A percentile compares a stretch with the other conserved stretches of the same genome.
Evolutionary conservation across 2,888 invertebrate species (phyloP).

Genomic region (Clunio marinus): DNA sequence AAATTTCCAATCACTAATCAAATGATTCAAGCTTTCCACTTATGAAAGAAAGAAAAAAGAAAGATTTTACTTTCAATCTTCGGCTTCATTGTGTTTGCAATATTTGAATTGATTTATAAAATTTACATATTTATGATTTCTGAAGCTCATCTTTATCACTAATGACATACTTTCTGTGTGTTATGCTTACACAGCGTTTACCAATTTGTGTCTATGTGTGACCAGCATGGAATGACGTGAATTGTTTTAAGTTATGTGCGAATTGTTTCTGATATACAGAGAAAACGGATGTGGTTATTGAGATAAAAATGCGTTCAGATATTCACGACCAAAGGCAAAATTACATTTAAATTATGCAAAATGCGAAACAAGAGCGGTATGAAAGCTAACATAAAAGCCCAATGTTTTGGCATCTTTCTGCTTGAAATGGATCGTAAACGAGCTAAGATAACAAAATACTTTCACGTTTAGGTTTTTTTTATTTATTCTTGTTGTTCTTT

Average conservation of each 20-base stretch:
- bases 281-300: neutral
- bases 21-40: no score
- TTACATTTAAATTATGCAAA: conserved; percentile 23
- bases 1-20: neutral
- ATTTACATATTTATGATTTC: conserved; percentile 14
- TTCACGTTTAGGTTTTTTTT: no score
- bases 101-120: no score
- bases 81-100: no score
- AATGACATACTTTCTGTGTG: conserved; percentile 17
- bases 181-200: neutral
- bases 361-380: neutral
- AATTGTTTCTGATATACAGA: neutral
- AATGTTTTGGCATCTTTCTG: neutral
- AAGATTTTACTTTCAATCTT: no score
- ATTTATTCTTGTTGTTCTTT: no score
- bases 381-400: neutral
- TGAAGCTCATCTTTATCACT: conserved; percentile 1
- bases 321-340: neutral
- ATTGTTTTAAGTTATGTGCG: neutral
- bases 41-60: no score
- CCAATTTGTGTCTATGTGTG: neutral
- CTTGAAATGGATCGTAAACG: neutral
- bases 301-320: neutral
- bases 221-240: neutral
- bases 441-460: neutral